A percentile compares a stretch with the other conserved stretches of the same genome.
phyloP scores from a whole-genome alignment of 2,888 invertebrate genomes.

The Osmoderma eremita region DNA sequence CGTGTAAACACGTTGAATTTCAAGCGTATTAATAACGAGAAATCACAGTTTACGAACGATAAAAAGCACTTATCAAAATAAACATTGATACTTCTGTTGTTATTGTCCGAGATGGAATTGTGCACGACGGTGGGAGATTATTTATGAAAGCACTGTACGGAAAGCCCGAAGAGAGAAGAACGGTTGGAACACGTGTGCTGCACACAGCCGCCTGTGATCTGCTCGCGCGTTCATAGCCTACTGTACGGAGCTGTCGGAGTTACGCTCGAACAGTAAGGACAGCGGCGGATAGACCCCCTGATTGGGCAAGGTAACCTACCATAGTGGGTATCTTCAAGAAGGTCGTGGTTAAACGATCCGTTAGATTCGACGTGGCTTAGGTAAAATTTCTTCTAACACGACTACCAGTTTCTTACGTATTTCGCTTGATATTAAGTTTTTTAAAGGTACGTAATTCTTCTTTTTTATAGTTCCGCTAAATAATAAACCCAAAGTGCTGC shows the following conservation, averaged over 20 bases:
- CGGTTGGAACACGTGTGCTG: constrained; percentile 37
- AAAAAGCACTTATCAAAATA: constrained; percentile 42
- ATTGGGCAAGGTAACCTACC: constrained; percentile 46
- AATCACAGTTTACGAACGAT: constrained; percentile 30
- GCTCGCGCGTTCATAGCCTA: constrained; percentile 38
- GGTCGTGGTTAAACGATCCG: constrained; percentile 40
- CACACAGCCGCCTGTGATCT: constrained; percentile 32
- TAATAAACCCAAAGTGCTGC: neutral
- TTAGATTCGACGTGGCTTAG: constrained; percentile 37
- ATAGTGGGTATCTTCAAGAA: constrained; percentile 41
- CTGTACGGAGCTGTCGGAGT: constrained; percentile 38
- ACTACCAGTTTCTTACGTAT: constrained; percentile 12
- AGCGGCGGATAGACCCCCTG: constrained; percentile 39
- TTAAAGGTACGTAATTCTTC: constrained; percentile 1
- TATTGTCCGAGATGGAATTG: constrained; percentile 34
- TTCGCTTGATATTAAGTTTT: constrained; percentile 9
- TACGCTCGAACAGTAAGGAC: constrained; percentile 39
- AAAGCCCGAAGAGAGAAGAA: constrained; percentile 25
- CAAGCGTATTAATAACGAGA: constrained; percentile 15
- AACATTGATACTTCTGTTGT: constrained; percentile 34
- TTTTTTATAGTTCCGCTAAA: neutral
- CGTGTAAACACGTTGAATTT: constrained; percentile 6
- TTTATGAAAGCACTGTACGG: constrained; percentile 45
- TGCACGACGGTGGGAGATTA: constrained; percentile 27
- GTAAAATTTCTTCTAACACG: constrained; percentile 37